Base-by-base conservation (phyloP, 2,888 invertebrate genomes). In the Cryptocephalus primarius region DNA sequence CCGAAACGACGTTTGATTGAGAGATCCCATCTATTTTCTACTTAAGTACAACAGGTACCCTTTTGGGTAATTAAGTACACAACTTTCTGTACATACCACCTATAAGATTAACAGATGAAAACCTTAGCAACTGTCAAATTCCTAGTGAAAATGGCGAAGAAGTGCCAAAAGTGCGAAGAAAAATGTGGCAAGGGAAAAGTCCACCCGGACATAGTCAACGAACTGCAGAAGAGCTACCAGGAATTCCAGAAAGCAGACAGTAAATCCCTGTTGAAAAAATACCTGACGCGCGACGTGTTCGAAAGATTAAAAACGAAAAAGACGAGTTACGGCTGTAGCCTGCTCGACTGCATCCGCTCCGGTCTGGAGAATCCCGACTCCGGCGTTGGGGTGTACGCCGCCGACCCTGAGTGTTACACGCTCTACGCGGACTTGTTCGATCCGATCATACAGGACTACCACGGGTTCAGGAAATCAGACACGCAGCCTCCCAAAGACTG, bases 391-490 rank as follows among this genome's bases (percentile, higher is more conserved):
- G 64, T 81, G 41, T 82, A 82, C 61, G 82, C 83, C 1, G 75
- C 80, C 8, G 83, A 83, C 65, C 77, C 80, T 8, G 80, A 83
- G 57, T 72, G 81, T 11, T 84, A 83, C 69, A 69, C 71, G 38
- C 68, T 76, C 34, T 84, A 83, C 64, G 72, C 72, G 47, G 74
- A 75, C 12, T 69, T 85, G 46, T 83, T 84, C 66, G 76, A 82
- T 67, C 77, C 78, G 14, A 74, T 84, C 57, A 83, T 85, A 62
- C 75, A 77, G 58, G 80, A 81, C 56, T 82, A 82, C 65, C 82
- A 83, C 64, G 70, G 67, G 39, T 81, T 83, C 64, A 69, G 67
- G 48, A 57, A 72, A 46, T 63, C 63, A 33, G 75, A 75, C 57
- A 71, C 71, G 50, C 84, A 84, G 62, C 83, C 82, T 8, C 61